phyloP scores from a whole-genome alignment of 1,140 invertebrate species.

The Chironomus tepperi region DNA sequence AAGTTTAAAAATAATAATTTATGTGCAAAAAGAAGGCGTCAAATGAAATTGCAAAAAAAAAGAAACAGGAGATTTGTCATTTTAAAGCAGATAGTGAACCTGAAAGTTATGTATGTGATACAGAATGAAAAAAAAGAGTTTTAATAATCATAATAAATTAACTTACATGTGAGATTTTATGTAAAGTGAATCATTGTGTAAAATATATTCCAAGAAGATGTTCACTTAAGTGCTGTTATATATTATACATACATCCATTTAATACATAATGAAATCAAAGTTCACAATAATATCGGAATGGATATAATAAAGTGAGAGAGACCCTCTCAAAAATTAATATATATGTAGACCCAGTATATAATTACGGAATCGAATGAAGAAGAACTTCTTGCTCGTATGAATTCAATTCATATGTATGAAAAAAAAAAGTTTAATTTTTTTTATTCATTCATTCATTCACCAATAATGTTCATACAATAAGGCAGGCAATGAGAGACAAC shows the following conservation, averaged over 20 bases:
- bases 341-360: not conserved
- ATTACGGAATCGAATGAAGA: conserved; percentile 1
- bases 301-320: too few species aligned
- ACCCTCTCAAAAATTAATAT: not conserved
- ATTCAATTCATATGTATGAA: conserved; percentile 1
- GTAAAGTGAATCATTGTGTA: too few species aligned
- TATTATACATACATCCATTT: too few species aligned
- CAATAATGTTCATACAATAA: conserved; percentile 3
- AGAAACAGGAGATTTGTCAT: too few species aligned
- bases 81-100: too few species aligned
- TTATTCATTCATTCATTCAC: not conserved
- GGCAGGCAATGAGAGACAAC: not conserved
- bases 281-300: not conserved
- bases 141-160: too few species aligned
- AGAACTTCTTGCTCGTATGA: not conserved
- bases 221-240: too few species aligned
- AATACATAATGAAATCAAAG: not conserved
- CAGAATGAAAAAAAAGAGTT: too few species aligned
- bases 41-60: not conserved
- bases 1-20: conserved; percentile 3
- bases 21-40: conserved; percentile 5
- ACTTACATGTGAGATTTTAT: too few species aligned
- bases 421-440: not conserved
- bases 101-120: too few species aligned
- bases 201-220: too few species aligned